Conservation (phyloP, 2,888 invertebrate genomes). For the Drosophila conformis region DNA sequence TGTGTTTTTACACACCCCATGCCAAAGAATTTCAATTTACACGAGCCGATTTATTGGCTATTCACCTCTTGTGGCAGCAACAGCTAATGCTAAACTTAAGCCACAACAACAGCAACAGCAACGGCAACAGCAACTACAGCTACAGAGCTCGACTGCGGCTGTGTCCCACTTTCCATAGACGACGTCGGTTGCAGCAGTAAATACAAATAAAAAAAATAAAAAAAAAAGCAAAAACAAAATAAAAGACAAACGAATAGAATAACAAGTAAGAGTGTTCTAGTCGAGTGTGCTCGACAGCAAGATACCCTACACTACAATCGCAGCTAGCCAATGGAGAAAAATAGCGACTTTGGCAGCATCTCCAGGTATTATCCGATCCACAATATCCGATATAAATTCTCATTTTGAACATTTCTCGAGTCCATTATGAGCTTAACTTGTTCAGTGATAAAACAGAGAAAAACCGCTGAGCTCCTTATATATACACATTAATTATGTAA, state of each 20-base stretch:
- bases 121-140: slow-evolving; percentile 3
- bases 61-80: slow-evolving; percentile 80
- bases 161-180: slow-evolving; percentile 79
- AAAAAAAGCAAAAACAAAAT: slow-evolving; percentile 9
- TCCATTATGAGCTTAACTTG: too few relatives aligned
- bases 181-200: slow-evolving; percentile 53
- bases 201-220: slow-evolving; percentile 22
- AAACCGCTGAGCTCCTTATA: too few relatives aligned
- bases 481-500: too few relatives aligned
- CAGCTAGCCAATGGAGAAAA: background rate
- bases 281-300: background rate
- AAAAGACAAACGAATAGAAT: slow-evolving; percentile 35
- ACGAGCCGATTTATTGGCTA: slow-evolving; percentile 84
- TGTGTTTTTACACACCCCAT: slow-evolving; percentile 38
- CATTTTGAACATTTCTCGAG: too few relatives aligned
- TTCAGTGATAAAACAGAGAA: too few relatives aligned
- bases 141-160: slow-evolving; percentile 38
- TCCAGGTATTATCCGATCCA: too few relatives aligned
- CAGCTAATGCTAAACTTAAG: slow-evolving; percentile 8
- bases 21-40: slow-evolving; percentile 79
- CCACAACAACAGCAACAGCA: slow-evolving; percentile 21
- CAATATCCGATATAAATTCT: too few relatives aligned
- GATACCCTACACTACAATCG: background rate
- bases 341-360: too few relatives aligned
- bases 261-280: slow-evolving; percentile 7